Evolutionary conservation across 2,797 vertebrate species (phyloP).

Genomic region (Hirundo rustica): DNA sequence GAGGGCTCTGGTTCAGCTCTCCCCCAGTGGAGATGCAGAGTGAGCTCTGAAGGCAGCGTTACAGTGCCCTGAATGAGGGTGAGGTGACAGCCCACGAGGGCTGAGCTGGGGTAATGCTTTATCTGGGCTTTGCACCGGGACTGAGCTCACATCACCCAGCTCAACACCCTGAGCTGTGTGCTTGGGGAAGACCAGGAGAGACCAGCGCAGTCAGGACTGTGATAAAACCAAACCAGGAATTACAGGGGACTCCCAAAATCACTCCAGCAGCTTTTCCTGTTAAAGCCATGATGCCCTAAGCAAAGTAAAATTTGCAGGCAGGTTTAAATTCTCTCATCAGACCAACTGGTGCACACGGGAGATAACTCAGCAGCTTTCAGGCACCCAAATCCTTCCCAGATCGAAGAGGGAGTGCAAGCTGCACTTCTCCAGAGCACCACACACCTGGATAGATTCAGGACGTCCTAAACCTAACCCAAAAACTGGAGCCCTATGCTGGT

Average conservation of each 20-base stretch:
- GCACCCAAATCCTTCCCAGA: neutral
- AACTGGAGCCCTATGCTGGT: neutral
- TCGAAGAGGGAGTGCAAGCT: neutral
- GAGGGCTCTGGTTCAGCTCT: neutral
- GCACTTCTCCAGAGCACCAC: neutral
- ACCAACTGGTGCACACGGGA: neutral
- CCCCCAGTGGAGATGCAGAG: rapidly evolving
- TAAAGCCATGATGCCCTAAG: neutral
- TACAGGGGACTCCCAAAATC: neutral
- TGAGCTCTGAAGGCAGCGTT: neutral
- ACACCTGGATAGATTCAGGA: neutral
- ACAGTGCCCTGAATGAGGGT: neutral
- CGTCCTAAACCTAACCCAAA: neutral
- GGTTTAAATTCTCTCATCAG: neutral
- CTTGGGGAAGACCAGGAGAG: neutral
- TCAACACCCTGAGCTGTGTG: neutral
- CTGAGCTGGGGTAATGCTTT: neutral
- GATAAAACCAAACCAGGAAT: neutral
- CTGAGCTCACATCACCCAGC: neutral
- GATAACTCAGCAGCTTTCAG: neutral
- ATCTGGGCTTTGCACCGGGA: neutral
- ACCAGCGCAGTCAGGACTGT: neutral
- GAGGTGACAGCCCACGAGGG: too few species aligned
- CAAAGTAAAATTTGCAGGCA: neutral
- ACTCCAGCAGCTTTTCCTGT: neutral